Percentiles rank a stretch among this genome's conserved stretches.
Conservation (phyloP, 2,888 invertebrate genomes). For the Thalpophila matura region DNA sequence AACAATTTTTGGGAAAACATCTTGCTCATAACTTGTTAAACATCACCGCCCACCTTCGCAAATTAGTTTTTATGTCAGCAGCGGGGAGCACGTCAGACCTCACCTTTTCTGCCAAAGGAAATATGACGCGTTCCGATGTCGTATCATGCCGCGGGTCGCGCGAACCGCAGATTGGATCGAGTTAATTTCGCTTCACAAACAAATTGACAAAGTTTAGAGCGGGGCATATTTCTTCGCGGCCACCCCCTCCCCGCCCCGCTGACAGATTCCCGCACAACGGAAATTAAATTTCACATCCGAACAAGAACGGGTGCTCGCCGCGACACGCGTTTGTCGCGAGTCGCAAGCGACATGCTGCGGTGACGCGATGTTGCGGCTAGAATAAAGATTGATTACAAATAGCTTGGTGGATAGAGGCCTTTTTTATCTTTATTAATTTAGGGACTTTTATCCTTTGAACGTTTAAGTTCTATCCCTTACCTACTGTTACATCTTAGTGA, state of each 20-base stretch:
- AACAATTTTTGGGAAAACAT: constrained; percentile 25
- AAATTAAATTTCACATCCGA: constrained; percentile 91
- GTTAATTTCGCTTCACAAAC: constrained; percentile 91
- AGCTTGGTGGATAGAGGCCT: constrained; percentile 25
- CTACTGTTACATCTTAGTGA: too few species aligned
- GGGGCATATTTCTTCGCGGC: constrained; percentile 89
- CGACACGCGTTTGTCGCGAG: constrained; percentile 82
- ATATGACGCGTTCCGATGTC: constrained; percentile 76
- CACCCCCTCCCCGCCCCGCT: constrained; percentile 73
- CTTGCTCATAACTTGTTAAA: constrained; percentile 19
- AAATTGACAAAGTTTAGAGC: constrained; percentile 91
- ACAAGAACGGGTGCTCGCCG: constrained; percentile 86
- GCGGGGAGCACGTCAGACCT: constrained; percentile 62
- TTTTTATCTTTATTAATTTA: constrained; percentile 8
- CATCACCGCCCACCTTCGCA: constrained; percentile 16
- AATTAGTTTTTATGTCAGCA: constrained; percentile 43
- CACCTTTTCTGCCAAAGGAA: constrained; percentile 79
- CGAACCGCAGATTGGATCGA: constrained; percentile 89
- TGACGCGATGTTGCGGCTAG: constrained; percentile 64
- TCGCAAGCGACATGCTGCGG: constrained; percentile 69
- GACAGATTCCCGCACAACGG: constrained; percentile 88
- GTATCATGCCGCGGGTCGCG: constrained; percentile 82
- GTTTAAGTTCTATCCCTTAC: too few species aligned
- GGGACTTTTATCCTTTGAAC: too few species aligned
- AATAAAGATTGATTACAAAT: constrained; percentile 77